These are phyloP conservation scores for Toxotes chatareus DNA, from an alignment of 2,113 vertebrate species.

Conservation along the genomic window DNA sequence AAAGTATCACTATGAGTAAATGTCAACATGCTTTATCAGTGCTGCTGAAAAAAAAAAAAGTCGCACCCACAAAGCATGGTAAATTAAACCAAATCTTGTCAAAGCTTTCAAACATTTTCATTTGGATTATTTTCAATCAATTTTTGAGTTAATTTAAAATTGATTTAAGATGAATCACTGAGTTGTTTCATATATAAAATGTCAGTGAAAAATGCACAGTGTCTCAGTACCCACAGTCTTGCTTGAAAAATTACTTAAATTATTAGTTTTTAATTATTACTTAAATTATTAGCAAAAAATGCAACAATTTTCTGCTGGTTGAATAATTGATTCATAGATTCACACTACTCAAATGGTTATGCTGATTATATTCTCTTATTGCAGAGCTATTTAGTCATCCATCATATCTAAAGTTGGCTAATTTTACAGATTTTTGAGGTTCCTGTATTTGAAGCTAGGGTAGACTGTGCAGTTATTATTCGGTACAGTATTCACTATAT, in stretches of 20 bases:
- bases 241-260: neutral
- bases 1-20: neutral
- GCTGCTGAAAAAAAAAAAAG: constrained; percentile 2
- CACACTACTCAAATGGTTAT: neutral
- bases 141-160: neutral
- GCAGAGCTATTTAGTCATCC: neutral
- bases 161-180: neutral
- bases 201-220: neutral
- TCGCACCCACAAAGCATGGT: too few relatives aligned
- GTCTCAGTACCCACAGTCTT: neutral
- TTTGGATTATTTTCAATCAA: too few relatives aligned
- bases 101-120: neutral
- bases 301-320: neutral
- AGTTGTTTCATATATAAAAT: neutral
- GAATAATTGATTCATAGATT: neutral
- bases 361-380: neutral
- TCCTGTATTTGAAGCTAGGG: neutral
- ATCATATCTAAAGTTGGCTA: neutral
- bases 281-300: neutral
- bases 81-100: neutral
- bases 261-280: too few relatives aligned
- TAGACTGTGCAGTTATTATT: neutral
- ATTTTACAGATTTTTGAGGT: neutral
- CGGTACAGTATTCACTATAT: neutral
- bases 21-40: neutral